Evolutionary conservation across 2,113 vertebrate genomes (phyloP), one percentile per base, ranked within the genome.

Genomic region (Scomber colias): DNA sequence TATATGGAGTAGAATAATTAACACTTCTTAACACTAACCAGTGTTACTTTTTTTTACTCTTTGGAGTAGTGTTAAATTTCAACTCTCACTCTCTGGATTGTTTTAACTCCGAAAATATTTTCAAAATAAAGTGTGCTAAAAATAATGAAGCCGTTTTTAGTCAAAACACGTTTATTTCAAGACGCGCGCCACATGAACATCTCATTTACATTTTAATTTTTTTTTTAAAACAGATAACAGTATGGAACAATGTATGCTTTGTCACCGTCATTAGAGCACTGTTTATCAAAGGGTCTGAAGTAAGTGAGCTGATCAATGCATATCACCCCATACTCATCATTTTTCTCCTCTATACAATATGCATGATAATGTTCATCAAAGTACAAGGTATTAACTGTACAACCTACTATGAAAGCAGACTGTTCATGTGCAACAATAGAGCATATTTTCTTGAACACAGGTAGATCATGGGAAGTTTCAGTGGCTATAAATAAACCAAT

Each of bases 271-370:
- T 61, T 44, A 54, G 17, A 54, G 2, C 15, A 44, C 16, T 45
- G 66, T 2, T 69, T 69, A 3, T 69, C 31, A 55, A 69, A 69
- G 0, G 66, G 31, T 69, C 31, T 69, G 17, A 45, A 70, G 27
- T 56, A 46, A 2, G 5, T 70, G 1, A 70, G 14, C 14, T 46
- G 51, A 40, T 70, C 53, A 70, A 46, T 56, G 19, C 8, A 56
- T 27, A 70, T 56, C 53, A 56, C 4, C 45, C 0, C 0, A 70
- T 12, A 3, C 45, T 46, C 35, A 56, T 70, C 27, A 17, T 27
- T 51, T 68, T 68, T 11, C 50, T 68, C 30, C 1, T 54, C 27
- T 40, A 31, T 59, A 17, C 30, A 59, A 14, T 60, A 40, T 11
- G 57, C 30, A 60, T 60, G 57, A 60, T 35, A 35, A 8, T 60